phyloP scores from a whole-genome alignment of 2,797 vertebrate species.

The Acanthis flammea region DNA sequence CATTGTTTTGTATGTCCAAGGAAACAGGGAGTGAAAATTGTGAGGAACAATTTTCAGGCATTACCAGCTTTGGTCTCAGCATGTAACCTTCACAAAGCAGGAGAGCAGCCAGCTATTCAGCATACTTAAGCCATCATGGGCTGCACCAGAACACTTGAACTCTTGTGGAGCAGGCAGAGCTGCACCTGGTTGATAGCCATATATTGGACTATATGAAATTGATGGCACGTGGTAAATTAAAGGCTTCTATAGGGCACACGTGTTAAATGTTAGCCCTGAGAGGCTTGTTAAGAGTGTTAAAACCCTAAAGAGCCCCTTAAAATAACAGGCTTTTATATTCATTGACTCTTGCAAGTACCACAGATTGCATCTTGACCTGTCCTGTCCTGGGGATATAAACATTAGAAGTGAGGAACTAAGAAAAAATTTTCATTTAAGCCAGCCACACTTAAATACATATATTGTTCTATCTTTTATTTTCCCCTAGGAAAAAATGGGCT shows the following conservation, averaged over 20 bases:
- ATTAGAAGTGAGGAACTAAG: background rate
- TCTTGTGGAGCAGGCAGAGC: background rate
- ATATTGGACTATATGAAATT: conserved; percentile 17
- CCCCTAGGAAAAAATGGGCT: background rate
- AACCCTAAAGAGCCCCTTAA: conserved; percentile 40
- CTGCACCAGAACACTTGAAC: background rate
- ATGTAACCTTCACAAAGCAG: background rate
- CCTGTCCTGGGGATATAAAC: background rate
- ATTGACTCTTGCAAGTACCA: conserved; percentile 38
- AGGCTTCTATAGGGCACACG: conserved; percentile 13
- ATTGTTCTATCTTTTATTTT: background rate
- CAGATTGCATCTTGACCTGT: conserved; percentile 19
- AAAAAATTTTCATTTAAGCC: background rate
- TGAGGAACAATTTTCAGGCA: conserved; percentile 29
- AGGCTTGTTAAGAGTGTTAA: conserved; percentile 47
- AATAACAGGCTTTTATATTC: conserved; percentile 37
- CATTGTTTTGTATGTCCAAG: background rate
- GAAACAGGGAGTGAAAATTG: background rate
- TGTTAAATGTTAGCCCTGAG: conserved; percentile 48
- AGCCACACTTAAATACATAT: background rate
- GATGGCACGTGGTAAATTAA: conserved; percentile 53
- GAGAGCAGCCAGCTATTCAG: background rate
- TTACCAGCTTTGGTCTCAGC: conserved; percentile 32
- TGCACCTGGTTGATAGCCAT: conserved; percentile 33
- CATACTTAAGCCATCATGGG: background rate